A percentile compares a stretch with the other conserved stretches of the same genome.
Conservation (phyloP, 2,797 vertebrate species). For the Holocentrus rufus region DNA sequence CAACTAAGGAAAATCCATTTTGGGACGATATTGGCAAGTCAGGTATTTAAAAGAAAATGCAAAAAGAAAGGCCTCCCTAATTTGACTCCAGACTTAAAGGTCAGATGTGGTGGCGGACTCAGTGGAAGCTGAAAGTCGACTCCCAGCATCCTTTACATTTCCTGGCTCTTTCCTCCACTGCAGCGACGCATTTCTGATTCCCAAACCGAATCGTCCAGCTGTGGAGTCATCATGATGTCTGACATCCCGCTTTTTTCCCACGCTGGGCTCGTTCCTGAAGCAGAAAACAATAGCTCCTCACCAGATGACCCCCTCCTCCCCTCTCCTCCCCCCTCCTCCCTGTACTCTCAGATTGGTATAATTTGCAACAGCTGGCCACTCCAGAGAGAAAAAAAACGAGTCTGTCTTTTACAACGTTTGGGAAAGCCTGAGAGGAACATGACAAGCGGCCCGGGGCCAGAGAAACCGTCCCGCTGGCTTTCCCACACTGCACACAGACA, state of each 20-base stretch:
- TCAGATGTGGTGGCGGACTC: too few relatives aligned
- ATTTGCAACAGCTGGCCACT: constrained; percentile 79
- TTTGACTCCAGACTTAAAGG: too few relatives aligned
- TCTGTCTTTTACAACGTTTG: constrained; percentile 42
- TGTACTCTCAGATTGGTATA: constrained; percentile 64
- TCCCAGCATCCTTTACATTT: neutral
- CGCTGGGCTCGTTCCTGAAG: constrained; percentile 76
- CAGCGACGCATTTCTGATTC: constrained; percentile 11
- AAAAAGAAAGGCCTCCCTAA: too few relatives aligned
- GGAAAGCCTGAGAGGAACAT: constrained; percentile 33
- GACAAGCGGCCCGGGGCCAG: constrained; percentile 43
- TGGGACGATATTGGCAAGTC: too few relatives aligned
- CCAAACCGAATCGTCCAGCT: constrained; percentile 47
- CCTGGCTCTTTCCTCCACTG: constrained; percentile 45
- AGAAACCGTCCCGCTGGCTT: constrained; percentile 43
- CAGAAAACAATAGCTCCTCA: constrained; percentile 68
- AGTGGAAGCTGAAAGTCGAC: too few relatives aligned
- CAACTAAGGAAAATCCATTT: too few relatives aligned
- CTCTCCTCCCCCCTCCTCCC: constrained; percentile 13
- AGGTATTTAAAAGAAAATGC: too few relatives aligned
- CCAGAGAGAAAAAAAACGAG: constrained; percentile 30
- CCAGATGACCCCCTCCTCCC: constrained; percentile 45
- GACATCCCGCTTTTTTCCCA: constrained; percentile 75
- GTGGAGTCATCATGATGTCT: constrained; percentile 50
- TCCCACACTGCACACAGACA: constrained; percentile 70